Conservation (phyloP, 2,113 vertebrate genomes). For the Lota lota region DNA sequence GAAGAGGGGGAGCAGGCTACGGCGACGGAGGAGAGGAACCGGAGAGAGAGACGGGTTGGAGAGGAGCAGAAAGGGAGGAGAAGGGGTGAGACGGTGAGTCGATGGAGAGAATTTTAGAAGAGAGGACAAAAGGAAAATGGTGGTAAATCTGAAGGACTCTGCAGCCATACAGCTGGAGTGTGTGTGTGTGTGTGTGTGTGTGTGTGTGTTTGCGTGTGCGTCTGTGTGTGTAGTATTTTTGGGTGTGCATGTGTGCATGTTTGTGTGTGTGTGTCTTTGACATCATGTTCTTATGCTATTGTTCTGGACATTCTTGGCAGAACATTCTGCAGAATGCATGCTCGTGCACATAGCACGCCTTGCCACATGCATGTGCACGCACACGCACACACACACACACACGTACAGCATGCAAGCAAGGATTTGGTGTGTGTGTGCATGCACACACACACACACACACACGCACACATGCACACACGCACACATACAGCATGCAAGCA, state of each 20-base stretch:
- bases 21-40: conserved; percentile 55
- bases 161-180: conserved; percentile 4
- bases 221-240: not conserved
- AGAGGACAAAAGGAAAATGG: conserved; percentile 28
- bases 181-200: too few relatives aligned
- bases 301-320: conserved; percentile 5
- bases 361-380: not conserved
- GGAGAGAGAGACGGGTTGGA: conserved; percentile 31
- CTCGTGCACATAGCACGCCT: not conserved
- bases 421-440: not conserved
- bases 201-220: not conserved
- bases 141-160: conserved; percentile 42
- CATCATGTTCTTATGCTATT: conserved; percentile 13
- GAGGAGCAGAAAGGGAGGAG: conserved; percentile 59
- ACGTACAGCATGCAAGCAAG: conserved; percentile 40
- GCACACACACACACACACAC: not conserved
- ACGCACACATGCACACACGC: conserved; percentile 12
- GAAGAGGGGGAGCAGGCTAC: conserved; percentile 49
- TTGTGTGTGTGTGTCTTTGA: too few relatives aligned
- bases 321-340: not conserved
- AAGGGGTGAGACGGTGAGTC: conserved; percentile 36
- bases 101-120: conserved; percentile 40
- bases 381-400: not conserved
- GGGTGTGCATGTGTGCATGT: not conserved
- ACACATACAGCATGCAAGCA: not conserved